Conservation (phyloP, 2,888 invertebrate genomes). For the Calameuta filiformis region DNA sequence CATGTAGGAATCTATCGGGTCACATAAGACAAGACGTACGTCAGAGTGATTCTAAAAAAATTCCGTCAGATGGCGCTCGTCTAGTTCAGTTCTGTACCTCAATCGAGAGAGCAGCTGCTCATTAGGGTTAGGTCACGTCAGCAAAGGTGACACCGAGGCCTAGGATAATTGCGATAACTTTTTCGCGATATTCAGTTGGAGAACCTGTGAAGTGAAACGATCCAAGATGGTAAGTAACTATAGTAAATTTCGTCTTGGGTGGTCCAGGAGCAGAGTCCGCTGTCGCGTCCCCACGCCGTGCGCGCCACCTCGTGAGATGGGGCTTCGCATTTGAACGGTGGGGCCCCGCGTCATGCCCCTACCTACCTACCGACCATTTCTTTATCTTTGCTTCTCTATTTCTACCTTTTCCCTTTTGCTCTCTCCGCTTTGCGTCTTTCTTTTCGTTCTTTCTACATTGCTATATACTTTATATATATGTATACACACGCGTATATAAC, state of each 20-base stretch:
- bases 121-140: too few relatives aligned
- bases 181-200: not conserved
- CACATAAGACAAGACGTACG: too few relatives aligned
- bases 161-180: too few relatives aligned
- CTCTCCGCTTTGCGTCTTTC: not conserved
- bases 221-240: constrained; percentile 31
- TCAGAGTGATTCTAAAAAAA: too few relatives aligned
- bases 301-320: constrained; percentile 59
- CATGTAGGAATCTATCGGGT: too few relatives aligned
- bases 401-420: constrained; percentile 10
- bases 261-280: constrained; percentile 58
- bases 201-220: constrained; percentile 1
- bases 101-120: too few relatives aligned
- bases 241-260: constrained; percentile 65
- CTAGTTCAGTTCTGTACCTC: too few relatives aligned
- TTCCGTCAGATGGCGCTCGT: too few relatives aligned
- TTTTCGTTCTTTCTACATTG: not conserved
- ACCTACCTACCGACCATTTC: constrained; percentile 8
- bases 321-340: constrained; percentile 7
- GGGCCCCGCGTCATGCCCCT: constrained; percentile 6
- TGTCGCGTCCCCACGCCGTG: constrained; percentile 60
- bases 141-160: too few relatives aligned
- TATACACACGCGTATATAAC: not conserved
- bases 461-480: not conserved
- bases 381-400: constrained; percentile 5